Evolutionary conservation across 2,888 invertebrate genomes (phyloP).

Genomic region (Tetanocera ferruginea): DNA sequence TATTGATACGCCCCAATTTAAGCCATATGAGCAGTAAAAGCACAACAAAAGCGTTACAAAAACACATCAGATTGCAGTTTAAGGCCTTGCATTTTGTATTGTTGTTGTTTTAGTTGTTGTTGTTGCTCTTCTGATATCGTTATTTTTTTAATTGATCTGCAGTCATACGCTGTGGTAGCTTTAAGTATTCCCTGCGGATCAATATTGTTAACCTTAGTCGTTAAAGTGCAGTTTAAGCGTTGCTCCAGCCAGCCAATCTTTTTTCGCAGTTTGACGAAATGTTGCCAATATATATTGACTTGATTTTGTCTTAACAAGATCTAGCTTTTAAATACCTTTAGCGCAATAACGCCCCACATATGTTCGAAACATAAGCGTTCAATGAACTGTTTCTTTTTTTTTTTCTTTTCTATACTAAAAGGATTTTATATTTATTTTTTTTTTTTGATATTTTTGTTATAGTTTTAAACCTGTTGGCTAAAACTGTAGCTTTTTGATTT

Average conservation of each 20-base stretch:
- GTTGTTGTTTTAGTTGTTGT: constrained; percentile 24
- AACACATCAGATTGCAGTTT: constrained; percentile 31
- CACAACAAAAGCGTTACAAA: neutral
- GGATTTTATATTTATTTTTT: neutral
- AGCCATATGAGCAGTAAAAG: constrained; percentile 8
- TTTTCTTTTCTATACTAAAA: neutral
- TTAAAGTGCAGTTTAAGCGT: constrained; percentile 46
- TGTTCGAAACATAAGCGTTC: constrained; percentile 11
- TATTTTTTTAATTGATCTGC: constrained; percentile 68
- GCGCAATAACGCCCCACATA: constrained; percentile 34
- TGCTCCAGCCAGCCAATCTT: neutral
- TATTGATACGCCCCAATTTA: constrained; percentile 65
- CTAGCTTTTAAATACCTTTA: constrained; percentile 33
- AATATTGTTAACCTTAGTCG: neutral
- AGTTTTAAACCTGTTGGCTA: constrained; percentile 26
- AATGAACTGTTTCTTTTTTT: constrained; percentile 9
- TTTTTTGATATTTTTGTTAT: neutral
- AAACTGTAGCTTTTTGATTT: constrained; percentile 43
- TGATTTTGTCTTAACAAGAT: constrained; percentile 37
- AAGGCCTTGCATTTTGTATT: constrained; percentile 10
- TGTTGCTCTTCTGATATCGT: constrained; percentile 57
- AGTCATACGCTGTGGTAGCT: constrained; percentile 10
- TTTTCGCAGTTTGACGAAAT: constrained; percentile 29
- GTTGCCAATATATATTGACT: constrained; percentile 25
- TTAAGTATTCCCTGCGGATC: constrained; percentile 14